Base-by-base conservation (phyloP, 2,113 vertebrate species). In the Setophaga kirtlandii region DNA sequence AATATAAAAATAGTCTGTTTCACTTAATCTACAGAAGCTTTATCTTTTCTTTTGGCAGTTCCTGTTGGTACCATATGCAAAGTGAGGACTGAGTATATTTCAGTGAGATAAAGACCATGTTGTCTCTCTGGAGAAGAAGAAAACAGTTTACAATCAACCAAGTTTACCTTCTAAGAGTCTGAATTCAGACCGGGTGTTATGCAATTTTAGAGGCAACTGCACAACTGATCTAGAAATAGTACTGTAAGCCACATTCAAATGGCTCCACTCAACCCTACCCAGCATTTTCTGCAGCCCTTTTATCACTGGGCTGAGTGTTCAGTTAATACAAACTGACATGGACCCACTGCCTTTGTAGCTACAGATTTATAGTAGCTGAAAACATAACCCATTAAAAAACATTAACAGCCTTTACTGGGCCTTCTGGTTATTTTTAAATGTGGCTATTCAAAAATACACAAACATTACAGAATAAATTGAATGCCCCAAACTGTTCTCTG, bases 321-420 rank as follows among this genome's bases (percentile, higher is more conserved):
- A 2, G 50, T 39, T 86, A 63, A 39, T 18, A 25, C 35, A 83
- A 87, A 80, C 67, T 28, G 42, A 83, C 64, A 85, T 0, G 0
- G 59, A 58, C 35, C 55, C 71, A 28, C 15, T 80, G 75, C 59
- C 39, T 55, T 55, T 76, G 42, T 42, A 91, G 87, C 81, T 70
- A 80, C 55, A 87, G 84, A 70, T 90, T 85, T 83, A 83, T 7
- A 80, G 79, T 19, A 83, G 59, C 71, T 90, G 56, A 74, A 96
- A 96, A 91, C 52, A 79, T 31, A 90, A 83, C n/a, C 27, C 60
- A 81, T 79, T 84, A 81, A 90, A 91, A 82, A 95, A 78, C 46
- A 92, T 68, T 19, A 67, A 56, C 71, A 83, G 63, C 59, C 56
- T 74, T 77, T 90, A 59, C 47, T 27, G 44, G 14, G 33, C 59